Evolutionary conservation across 2,888 invertebrate genomes (phyloP).

Genomic region (Leptopterna dolabrata): DNA sequence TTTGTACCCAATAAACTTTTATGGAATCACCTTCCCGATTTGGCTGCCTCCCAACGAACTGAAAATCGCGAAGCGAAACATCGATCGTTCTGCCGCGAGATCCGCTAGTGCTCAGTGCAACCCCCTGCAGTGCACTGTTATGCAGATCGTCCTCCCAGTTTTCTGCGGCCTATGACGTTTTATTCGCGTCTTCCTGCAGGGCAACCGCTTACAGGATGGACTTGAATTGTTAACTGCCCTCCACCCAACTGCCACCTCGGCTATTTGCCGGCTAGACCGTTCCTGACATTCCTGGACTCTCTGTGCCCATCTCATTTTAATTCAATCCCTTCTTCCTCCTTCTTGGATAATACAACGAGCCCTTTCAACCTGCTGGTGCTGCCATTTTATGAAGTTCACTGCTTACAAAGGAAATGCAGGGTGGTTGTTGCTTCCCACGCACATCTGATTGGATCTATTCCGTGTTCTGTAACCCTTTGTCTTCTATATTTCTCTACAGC

Average conservation of each 20-base stretch:
- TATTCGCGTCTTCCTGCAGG: neutral
- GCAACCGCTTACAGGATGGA: neutral
- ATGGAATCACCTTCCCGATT: neutral
- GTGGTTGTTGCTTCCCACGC: no score
- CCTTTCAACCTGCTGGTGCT: neutral
- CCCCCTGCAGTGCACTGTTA: slow-evolving; percentile 31
- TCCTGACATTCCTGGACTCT: neutral
- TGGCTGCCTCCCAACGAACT: no score
- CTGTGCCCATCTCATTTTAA: neutral
- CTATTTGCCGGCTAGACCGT: neutral
- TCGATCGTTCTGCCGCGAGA: neutral
- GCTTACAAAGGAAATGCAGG: no score
- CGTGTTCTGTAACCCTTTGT: no score
- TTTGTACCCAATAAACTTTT: no score
- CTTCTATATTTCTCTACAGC: no score
- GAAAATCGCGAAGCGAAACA: no score
- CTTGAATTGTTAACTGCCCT: slow-evolving; percentile 11
- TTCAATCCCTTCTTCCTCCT: neutral
- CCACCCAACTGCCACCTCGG: neutral
- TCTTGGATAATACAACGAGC: neutral
- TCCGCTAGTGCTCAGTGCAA: neutral
- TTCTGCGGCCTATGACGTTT: slow-evolving; percentile 32
- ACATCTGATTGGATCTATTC: no score
- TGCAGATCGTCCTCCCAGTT: slow-evolving; percentile 6
- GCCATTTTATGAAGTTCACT: neutral